These are phyloP conservation scores for Ostrea denselamellosa DNA, from an alignment of 1,140 invertebrate species.

Conservation along the genomic window DNA sequence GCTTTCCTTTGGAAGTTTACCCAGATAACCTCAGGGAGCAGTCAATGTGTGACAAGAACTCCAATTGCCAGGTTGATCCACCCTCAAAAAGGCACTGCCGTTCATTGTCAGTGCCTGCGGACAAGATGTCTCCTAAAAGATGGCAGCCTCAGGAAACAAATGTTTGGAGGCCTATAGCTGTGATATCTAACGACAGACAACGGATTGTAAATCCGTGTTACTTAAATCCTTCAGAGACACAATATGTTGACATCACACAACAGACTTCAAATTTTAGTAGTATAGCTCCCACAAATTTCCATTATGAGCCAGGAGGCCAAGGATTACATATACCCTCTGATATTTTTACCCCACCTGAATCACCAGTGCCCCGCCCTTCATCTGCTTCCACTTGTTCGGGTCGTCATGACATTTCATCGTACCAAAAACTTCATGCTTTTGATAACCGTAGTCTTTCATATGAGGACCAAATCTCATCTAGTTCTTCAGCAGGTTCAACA, in stretches of 20 bases:
- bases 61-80: slow-evolving; percentile 58
- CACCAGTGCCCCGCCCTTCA: slow-evolving; percentile 72
- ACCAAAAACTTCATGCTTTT: slow-evolving; percentile 60
- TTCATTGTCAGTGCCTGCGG: slow-evolving; percentile 67
- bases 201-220: not conserved
- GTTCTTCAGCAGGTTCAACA: slow-evolving; percentile 58
- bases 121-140: slow-evolving; percentile 54
- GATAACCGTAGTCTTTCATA: slow-evolving; percentile 75
- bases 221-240: slow-evolving; percentile 42
- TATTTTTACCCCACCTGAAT: slow-evolving; percentile 72
- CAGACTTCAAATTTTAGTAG: slow-evolving; percentile 50
- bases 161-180: slow-evolving; percentile 68
- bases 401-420: slow-evolving; percentile 61
- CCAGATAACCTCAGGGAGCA: slow-evolving; percentile 31
- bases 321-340: slow-evolving; percentile 66
- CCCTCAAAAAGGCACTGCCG: slow-evolving; percentile 75
- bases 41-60: slow-evolving; percentile 58
- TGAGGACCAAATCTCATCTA: slow-evolving; percentile 72
- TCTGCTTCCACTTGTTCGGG: slow-evolving; percentile 66
- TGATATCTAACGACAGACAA: slow-evolving; percentile 55
- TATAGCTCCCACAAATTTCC: slow-evolving; percentile 45
- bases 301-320: slow-evolving; percentile 55
- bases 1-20: not conserved
- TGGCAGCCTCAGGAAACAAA: slow-evolving; percentile 61
- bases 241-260: slow-evolving; percentile 48